phyloP scores from a whole-genome alignment of 2,888 invertebrate species.

The Drosophila birchii region DNA sequence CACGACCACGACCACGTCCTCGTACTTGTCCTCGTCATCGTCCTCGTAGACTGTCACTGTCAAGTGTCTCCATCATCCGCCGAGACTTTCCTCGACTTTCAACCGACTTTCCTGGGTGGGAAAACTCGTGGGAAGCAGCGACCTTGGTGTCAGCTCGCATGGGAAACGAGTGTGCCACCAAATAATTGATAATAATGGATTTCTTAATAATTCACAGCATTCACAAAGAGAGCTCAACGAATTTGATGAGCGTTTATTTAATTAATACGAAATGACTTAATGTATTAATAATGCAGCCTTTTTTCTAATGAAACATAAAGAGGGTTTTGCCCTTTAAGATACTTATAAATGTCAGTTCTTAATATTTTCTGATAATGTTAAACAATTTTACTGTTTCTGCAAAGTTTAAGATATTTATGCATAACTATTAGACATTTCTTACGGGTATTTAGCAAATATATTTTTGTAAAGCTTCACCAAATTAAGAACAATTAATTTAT shows the following conservation, averaged over 20 bases:
- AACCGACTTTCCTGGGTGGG: conserved; percentile 7
- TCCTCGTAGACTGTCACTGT: conserved; percentile 35
- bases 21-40: not conserved
- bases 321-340: not conserved
- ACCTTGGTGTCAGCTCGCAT: conserved; percentile 36
- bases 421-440: too few relatives aligned
- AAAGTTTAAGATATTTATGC: not conserved
- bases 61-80: conserved; percentile 42
- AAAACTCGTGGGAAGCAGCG: not conserved
- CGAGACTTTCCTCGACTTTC: conserved; percentile 21
- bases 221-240: conserved; percentile 6
- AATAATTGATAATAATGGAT: conserved; percentile 45
- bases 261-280: conserved; percentile 11
- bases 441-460: too few relatives aligned
- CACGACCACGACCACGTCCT: not conserved
- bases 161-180: conserved; percentile 29
- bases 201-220: conserved; percentile 30
- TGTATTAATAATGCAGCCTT: not conserved
- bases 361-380: not conserved
- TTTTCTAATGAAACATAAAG: not conserved
- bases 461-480: too few relatives aligned
- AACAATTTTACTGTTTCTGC: not conserved
- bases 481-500: not conserved
- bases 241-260: conserved; percentile 20
- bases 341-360: not conserved